These are phyloP conservation scores for Parus major DNA, from an alignment of 2,113 vertebrate species.

Conservation along the genomic window DNA sequence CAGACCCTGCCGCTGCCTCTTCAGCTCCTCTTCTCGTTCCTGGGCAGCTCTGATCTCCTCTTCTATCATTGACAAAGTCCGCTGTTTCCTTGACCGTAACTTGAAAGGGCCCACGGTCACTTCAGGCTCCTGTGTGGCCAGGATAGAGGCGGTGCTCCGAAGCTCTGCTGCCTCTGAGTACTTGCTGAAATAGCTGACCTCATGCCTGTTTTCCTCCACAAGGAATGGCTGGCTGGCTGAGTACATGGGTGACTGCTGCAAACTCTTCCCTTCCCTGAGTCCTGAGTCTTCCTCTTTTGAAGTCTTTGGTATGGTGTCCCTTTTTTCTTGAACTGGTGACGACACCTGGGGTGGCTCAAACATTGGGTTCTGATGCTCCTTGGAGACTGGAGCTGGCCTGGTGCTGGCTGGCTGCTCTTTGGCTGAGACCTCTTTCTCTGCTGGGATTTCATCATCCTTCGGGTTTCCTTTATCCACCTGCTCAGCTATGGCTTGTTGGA, in stretches of 20 bases:
- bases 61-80: conserved; percentile 97
- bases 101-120: conserved; percentile 89
- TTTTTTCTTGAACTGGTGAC: conserved; percentile 80
- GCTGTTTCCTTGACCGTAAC: conserved; percentile 92
- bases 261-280: conserved; percentile 68
- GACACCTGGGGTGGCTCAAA: conserved; percentile 82
- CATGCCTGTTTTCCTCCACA: conserved; percentile 79
- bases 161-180: conserved; percentile 94
- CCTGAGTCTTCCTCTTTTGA: conserved; percentile 58
- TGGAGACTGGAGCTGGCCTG: background rate
- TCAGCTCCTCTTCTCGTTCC: conserved; percentile 95
- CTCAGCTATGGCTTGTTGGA: conserved; percentile 90
- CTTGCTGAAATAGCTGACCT: conserved; percentile 97
- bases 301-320: conserved; percentile 77
- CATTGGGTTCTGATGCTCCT: conserved; percentile 48
- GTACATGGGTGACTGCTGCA: conserved; percentile 16
- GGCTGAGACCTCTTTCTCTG: conserved; percentile 6
- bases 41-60: conserved; percentile 98
- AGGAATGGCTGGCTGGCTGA: conserved; percentile 76
- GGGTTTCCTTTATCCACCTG: conserved; percentile 68
- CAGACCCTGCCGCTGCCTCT: conserved; percentile 84
- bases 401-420: conserved; percentile 15
- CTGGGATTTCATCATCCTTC: background rate
- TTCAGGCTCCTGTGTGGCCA: conserved; percentile 84
- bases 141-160: conserved; percentile 86